Evolutionary conservation across 2,888 invertebrate genomes (phyloP), one percentile per base, ranked within the genome.

Genomic region (Drosophila kambysellisi): DNA sequence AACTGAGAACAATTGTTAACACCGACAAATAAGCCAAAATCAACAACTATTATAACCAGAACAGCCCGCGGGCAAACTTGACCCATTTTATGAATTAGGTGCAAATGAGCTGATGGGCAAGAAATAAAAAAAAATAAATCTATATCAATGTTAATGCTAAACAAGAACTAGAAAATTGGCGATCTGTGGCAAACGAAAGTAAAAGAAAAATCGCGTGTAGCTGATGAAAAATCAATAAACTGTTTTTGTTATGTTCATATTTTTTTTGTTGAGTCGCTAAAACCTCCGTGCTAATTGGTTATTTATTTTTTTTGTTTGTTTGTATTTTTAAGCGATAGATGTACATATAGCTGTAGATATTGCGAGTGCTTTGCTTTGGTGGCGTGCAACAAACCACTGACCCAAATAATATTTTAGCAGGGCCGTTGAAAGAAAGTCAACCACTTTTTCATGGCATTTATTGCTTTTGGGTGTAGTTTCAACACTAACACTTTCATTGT

Each of bases 231-330:
- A 79, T 80, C 74, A 79, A 80, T 79, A 80, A 62, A 63, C 15
- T 37, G 33, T 0, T 15, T 25, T 25, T 1, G 25, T 25, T 1
- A 46, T 25, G 8, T 15, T 25, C 7, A 48, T 25, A 33, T 60
- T 37, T 37, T 39, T 69, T 17, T 52, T 67, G 37, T 30, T 62
- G 7, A 46, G 29, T 33, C 46, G 17, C 15, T 65, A 54, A 70
- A 71, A 67, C 87, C 87, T 88, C 89, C 89, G 89, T 88, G 89
- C 78, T 81, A 88, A 88, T 88, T 83, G 79, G 83, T 83, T 89
- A 80, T 87, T 87, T 88, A 84, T 81, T 84, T 87, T 39, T 25
- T 25, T 32, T 2, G n/a, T 25, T 25, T 25, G 25, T 3, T 25
- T 25, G 25, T 32, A 17, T 25, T 32, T 79, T 62, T 52, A 62